These are phyloP conservation scores for Chlorops oryzae DNA, from an alignment of 1,140 invertebrate genomes.

Conservation along the genomic window DNA sequence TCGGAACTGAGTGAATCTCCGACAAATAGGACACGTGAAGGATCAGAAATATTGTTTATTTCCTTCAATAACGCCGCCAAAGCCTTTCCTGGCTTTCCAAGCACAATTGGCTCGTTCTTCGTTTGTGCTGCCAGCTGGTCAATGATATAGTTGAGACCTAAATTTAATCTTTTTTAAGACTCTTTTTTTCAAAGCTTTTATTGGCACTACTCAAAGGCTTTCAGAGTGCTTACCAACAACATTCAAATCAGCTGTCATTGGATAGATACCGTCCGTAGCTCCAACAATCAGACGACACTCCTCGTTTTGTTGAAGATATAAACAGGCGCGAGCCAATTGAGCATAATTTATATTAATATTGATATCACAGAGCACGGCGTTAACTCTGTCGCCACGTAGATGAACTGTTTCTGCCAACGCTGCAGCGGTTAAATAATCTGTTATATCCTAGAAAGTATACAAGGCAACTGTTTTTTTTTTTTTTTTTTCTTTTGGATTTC, in stretches of 20 bases:
- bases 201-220: no score
- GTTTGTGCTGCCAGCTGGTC: constrained; percentile 48
- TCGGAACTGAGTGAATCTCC: constrained; percentile 57
- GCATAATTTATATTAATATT: constrained; percentile 37
- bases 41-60: constrained; percentile 49
- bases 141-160: no score
- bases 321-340: constrained; percentile 32
- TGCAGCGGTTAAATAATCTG: constrained; percentile 32
- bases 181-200: neutral
- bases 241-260: constrained; percentile 28
- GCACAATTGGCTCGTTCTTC: constrained; percentile 45
- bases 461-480: neutral
- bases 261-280: constrained; percentile 34
- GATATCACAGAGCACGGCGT: constrained; percentile 36
- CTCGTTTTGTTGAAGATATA: constrained; percentile 29
- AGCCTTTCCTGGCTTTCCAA: constrained; percentile 52
- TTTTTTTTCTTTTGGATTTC: neutral
- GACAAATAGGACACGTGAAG: constrained; percentile 54
- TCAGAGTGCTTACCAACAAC: no score
- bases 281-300: constrained; percentile 32
- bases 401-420: constrained; percentile 25
- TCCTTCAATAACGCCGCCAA: constrained; percentile 48
- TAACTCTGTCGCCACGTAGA: constrained; percentile 28
- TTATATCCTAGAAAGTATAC: constrained; percentile 24
- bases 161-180: no score